Percentiles rank a stretch among this genome's conserved stretches.
These are phyloP conservation scores for Chiroxiphia lanceolata DNA, from an alignment of 2,797 vertebrate genomes.

Conservation along the genomic window DNA sequence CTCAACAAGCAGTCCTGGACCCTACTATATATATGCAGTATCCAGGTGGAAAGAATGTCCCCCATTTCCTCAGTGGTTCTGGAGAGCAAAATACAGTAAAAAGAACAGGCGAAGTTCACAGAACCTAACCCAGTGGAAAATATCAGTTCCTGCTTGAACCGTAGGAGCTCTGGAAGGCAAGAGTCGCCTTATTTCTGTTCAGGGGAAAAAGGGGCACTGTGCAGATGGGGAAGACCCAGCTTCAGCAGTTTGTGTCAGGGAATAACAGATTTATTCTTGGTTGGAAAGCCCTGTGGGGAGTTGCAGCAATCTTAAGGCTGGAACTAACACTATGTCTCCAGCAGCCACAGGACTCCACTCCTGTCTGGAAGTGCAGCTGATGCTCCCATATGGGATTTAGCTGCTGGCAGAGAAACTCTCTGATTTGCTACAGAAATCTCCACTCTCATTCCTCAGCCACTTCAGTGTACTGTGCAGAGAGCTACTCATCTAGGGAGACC, in stretches of 20 bases:
- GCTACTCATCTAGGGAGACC: conserved; percentile 54
- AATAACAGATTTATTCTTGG: conserved; percentile 69
- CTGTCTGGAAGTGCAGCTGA: conserved; percentile 66
- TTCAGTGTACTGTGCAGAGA: neutral
- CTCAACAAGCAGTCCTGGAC: conserved; percentile 1
- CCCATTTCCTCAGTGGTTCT: conserved; percentile 29
- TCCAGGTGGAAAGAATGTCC: conserved; percentile 11
- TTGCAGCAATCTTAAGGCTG: conserved; percentile 61
- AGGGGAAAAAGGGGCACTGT: conserved; percentile 58
- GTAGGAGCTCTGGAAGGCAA: conserved; percentile 35
- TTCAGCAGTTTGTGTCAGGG: conserved; percentile 67
- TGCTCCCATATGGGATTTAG: conserved; percentile 66
- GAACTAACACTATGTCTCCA: conserved; percentile 60
- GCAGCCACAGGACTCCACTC: conserved; percentile 61
- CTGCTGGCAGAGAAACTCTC: conserved; percentile 56
- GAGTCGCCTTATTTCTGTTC: conserved; percentile 61
- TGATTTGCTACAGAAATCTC: conserved; percentile 50
- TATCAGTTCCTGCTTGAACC: conserved; percentile 36
- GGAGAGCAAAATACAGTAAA: conserved; percentile 20
- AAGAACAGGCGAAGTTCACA: conserved; percentile 16
- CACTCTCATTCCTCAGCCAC: conserved; percentile 31
- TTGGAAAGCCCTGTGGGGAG: conserved; percentile 66
- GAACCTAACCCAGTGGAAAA: conserved; percentile 63
- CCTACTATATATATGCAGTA: neutral
- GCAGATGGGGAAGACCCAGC: conserved; percentile 70